These are phyloP conservation scores for Epizoanthus ramosus DNA, from an alignment of 92 coral and sea anemone species.

Conservation along the genomic window DNA sequence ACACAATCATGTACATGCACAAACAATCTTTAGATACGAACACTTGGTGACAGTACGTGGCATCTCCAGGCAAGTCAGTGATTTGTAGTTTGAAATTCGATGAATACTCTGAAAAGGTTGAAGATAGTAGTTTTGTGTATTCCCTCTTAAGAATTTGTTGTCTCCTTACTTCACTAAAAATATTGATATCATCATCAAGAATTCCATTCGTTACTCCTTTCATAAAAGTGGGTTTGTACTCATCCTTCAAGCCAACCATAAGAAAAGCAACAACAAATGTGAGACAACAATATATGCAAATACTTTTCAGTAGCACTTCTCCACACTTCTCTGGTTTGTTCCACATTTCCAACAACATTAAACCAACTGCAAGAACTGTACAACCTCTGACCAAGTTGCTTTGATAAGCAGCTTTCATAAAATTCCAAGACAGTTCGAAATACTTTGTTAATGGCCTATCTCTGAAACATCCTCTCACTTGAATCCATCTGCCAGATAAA, in stretches of 20 bases:
- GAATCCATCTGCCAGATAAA: background rate
- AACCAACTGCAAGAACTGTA: too few species aligned
- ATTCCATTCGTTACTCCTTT: background rate
- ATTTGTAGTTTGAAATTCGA: background rate
- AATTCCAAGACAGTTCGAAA: background rate
- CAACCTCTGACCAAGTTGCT: too few species aligned
- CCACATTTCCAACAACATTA: background rate
- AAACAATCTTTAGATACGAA: background rate
- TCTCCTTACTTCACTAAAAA: background rate
- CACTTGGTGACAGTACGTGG: background rate
- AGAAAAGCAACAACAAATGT: background rate
- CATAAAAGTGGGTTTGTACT: background rate
- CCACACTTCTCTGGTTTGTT: too few species aligned
- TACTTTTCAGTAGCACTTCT: background rate
- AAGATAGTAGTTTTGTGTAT: too few species aligned
- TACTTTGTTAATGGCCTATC: background rate
- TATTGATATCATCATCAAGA: background rate
- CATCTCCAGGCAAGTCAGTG: background rate
- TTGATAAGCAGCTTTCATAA: background rate
- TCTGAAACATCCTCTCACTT: background rate
- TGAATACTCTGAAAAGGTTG: too few species aligned
- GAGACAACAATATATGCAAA: background rate
- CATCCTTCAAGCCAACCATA: background rate
- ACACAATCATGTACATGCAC: constrained; percentile 8
- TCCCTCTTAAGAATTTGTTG: background rate